Base-by-base conservation (phyloP, 2,888 invertebrate species). In the Podabrus alpinus region DNA sequence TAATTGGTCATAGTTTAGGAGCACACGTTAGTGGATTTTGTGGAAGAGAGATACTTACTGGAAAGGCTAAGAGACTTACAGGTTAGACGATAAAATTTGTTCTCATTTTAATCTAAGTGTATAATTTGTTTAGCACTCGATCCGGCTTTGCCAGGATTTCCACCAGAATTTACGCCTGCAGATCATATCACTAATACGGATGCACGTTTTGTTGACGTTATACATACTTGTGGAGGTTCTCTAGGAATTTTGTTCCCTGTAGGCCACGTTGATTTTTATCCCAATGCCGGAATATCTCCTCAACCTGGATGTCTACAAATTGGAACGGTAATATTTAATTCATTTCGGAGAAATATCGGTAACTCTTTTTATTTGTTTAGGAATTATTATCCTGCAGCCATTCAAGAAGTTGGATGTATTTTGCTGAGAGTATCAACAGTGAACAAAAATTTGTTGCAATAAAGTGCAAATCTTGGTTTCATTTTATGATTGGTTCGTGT, bases 121-220 rank as follows among this genome's bases (percentile, higher is more conserved):
- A 19, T 64, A 15, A 1, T 15, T n/a, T 13, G 17, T 17, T 72
- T 73, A 88, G 91, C 92, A 1, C 83, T 92, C 59, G 92, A 92
- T 84, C 92, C 92, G 5, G 92, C 92, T 0, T 85, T 92, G 79
- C 92, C 92, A 1, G 86, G 92, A 16, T 92, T 91, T 81, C 88
- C 89, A 7, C 84, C 86, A 62, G 88, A 88, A 62, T 83, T 89
- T 61, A 83, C 87, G 80, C 45, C 45, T 7, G 45, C 45, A 45
- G 45, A 45, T 45, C 45, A 45, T 45, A 84, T 86, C 61, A 85
- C 88, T 61, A 92, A 93, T 5, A 89, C 91, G 0, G 96, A 96
- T 84, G 97, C 97, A 0, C 89, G 91, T 80, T 93, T 96, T 81
- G 96, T 97, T 1, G 97, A 97, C 86, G 94, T 95, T 75, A 95